Base-by-base conservation (phyloP, 2,797 vertebrate species). In the Diceros bicornis region DNA sequence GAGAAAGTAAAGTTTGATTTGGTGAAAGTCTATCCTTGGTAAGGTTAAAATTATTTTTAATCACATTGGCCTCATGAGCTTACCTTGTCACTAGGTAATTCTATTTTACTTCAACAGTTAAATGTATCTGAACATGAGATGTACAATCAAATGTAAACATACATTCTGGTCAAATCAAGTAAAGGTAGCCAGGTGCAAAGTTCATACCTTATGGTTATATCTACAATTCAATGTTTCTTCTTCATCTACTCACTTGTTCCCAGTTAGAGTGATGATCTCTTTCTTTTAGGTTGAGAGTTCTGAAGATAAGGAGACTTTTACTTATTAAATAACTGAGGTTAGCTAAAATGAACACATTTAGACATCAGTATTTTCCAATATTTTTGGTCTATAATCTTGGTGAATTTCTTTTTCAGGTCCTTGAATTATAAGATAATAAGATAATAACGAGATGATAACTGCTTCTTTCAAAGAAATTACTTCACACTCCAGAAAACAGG, bases 401-500 rank as follows among this genome's bases (percentile, higher is more conserved):
- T 55, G 6, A 41, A 6, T 93, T 92, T 75, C 34, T 96, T 95
- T 97, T 97, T 62, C 87, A 92, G 83, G 27, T 12, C 91, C n/a
- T 92, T 97, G 72, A 96, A 91, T 84, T 93, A 47, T 89, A 96
- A 85, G 50, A 44, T 59, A 59, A 88, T 91, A 96, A 93, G 93
- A 96, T 89, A 96, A 88, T 95, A 94, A 66, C 7, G 14, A 89
- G 18, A 50, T 95, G 62, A 52, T 44, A 86, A 68, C 25, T 74
- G 7, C n/a, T 95, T 69, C 74, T 97, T 94, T 84, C 91, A 97
- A 97, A 97, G 74, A 57, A 96, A 91, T 93, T 87, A 47, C 14
- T 96, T 75, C 55, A 47, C 72, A 75, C 97, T 95, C 82, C 85
- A 96, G 97, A 96, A 91, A 68, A 89, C 88, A 97, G 61, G 89